Evolutionary conservation across 1,140 invertebrate species (phyloP).

Genomic region (Oryzaephilus surinamensis): DNA sequence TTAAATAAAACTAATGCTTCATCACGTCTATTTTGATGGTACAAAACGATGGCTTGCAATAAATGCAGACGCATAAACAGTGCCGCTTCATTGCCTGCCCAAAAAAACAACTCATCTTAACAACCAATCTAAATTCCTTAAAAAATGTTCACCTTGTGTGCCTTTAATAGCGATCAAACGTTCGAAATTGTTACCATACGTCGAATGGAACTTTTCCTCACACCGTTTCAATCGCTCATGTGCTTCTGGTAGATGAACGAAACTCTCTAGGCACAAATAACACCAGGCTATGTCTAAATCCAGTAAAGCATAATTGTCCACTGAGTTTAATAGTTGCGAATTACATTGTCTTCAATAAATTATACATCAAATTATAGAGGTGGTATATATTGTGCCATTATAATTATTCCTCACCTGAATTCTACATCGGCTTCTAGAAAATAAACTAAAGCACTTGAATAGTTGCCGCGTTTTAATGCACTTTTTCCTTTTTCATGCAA

Average conservation of each 20-base stretch:
- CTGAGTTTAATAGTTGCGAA: slow-evolving; percentile 51
- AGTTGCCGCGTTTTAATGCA: slow-evolving; percentile 53
- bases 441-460: slow-evolving; percentile 55
- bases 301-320: slow-evolving; percentile 72
- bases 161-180: slow-evolving; percentile 60
- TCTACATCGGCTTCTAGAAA: slow-evolving; percentile 65
- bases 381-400: slow-evolving; percentile 9
- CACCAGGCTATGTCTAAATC: slow-evolving; percentile 79
- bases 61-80: slow-evolving; percentile 67
- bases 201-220: slow-evolving; percentile 52
- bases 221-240: slow-evolving; percentile 51
- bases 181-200: slow-evolving; percentile 61
- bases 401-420: no score
- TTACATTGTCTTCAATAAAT: slow-evolving; percentile 48
- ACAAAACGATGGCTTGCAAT: slow-evolving; percentile 64
- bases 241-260: slow-evolving; percentile 61
- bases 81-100: no score
- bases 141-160: slow-evolving; percentile 36
- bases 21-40: slow-evolving; percentile 55
- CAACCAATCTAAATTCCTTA: slow-evolving; percentile 7
- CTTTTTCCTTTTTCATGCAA: slow-evolving; percentile 65
- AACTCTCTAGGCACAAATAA: slow-evolving; percentile 61
- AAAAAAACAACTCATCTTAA: no score
- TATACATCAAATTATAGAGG: background rate
- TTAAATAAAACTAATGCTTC: slow-evolving; percentile 47